Evolutionary conservation across 2,113 vertebrate species (phyloP), one percentile per base, ranked within the genome.

Genomic region (Potamarius usumacintae): DNA sequence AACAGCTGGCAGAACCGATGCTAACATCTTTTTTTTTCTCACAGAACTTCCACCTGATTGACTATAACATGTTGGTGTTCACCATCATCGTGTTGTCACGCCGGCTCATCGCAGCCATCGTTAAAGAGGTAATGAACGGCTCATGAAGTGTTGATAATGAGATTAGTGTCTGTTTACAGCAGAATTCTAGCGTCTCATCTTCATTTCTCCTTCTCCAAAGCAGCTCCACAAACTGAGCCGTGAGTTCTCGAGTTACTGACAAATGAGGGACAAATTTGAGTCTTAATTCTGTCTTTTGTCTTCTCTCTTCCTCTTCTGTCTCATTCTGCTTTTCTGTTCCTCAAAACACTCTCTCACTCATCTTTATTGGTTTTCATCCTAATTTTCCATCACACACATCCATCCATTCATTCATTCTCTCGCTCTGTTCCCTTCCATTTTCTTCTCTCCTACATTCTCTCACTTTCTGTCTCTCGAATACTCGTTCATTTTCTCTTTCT

Each of bases 41-140:
- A 15, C 96, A 99, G 98, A 99, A 99, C 91, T 99, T 99, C 87
- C 98, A 99, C 89, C 96, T 99, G 20, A 99, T 99, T 53, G 98
- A 99, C 94, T 99, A 99, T 95, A 99, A 99, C 93, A 97, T 99
- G 96, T 94, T 99, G 94, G 96, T 97, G 3, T 98, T 99, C 94
- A 98, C 96, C 0, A 88, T 97, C 83, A 98, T 99, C 62, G 96
- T 99, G 79, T 93, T 99, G 93, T 98, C 98, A 9, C 96, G 98
- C 83, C 96, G 98, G 78, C 93, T 99, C 90, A 99, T 99, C 60
- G 94, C 96, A 27, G 97, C 98, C 71, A 94, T 99, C 69, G 97
- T 99, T 83, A 99, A 98, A 95, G 98, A 99, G 97, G 98, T 99
- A 94, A 95, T 91, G 88, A 77, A 15, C 30, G 14, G 15, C 57